Conservation (phyloP, 2,113 vertebrate genomes). For the Pristiophorus japonicus region DNA sequence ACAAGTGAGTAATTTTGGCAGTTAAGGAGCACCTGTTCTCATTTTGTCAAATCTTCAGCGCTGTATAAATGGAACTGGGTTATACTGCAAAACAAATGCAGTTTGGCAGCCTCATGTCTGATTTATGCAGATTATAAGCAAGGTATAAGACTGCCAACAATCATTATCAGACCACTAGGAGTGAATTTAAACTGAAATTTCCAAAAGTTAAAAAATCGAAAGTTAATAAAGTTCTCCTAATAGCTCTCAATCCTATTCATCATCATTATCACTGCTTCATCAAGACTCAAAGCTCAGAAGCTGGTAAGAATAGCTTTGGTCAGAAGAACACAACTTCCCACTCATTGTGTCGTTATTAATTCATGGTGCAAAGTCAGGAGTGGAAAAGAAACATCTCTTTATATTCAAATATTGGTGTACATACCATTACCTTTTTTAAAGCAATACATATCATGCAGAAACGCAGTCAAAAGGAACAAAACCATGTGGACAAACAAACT, state of each 20-base stretch:
- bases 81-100: background rate
- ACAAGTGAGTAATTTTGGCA: background rate
- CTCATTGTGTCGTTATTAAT: background rate
- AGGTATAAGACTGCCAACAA: background rate
- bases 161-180: background rate
- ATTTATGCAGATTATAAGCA: background rate
- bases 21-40: background rate
- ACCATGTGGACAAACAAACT: background rate
- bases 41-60: background rate
- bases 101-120: background rate
- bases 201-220: background rate
- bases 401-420: background rate
- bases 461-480: background rate
- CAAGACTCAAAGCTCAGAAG: background rate
- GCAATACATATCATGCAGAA: background rate
- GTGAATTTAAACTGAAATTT: background rate
- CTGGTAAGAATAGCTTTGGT: background rate
- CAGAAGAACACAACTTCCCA: background rate
- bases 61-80: background rate
- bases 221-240: background rate
- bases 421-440: background rate
- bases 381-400: background rate
- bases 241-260: background rate
- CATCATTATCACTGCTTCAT: too few species aligned
- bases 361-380: background rate